Percentiles rank a stretch among this genome's conserved stretches.
Conservation (phyloP, 2,888 invertebrate genomes). For the Colostygia pectinataria region DNA sequence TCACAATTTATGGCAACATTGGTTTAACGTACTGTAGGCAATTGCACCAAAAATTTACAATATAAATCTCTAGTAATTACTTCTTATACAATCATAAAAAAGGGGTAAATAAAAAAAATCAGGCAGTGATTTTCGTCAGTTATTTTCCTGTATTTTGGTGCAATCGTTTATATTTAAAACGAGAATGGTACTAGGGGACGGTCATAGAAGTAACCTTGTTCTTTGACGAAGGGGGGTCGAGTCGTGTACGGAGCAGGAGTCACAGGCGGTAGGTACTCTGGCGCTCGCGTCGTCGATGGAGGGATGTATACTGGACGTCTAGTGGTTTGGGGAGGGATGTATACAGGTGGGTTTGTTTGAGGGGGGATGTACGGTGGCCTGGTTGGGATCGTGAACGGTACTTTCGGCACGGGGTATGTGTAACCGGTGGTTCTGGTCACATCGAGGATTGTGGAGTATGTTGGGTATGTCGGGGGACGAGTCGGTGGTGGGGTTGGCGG, state of each 20-base stretch:
- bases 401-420: constrained; percentile 50
- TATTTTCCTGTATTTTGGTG: constrained; percentile 28
- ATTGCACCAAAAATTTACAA: constrained; percentile 24
- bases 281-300: constrained; percentile 29
- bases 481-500: constrained; percentile 29
- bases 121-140: not conserved
- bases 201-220: constrained; percentile 75
- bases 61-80: not conserved
- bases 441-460: constrained; percentile 38
- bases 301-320: constrained; percentile 37
- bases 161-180: constrained; percentile 52
- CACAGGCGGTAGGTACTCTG: constrained; percentile 42
- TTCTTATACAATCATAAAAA: not conserved
- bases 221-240: constrained; percentile 62
- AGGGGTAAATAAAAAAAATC: not conserved
- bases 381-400: constrained; percentile 31
- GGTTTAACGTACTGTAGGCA: constrained; percentile 23
- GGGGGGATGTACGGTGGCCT: constrained; percentile 28
- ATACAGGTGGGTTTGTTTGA: constrained; percentile 22
- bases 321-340: constrained; percentile 28
- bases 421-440: constrained; percentile 54
- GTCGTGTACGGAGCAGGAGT: constrained; percentile 49
- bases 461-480: constrained; percentile 32
- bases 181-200: constrained; percentile 70
- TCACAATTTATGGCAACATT: constrained; percentile 75